phyloP scores from a whole-genome alignment of 2,888 invertebrate genomes.

The Folsomia candida region DNA sequence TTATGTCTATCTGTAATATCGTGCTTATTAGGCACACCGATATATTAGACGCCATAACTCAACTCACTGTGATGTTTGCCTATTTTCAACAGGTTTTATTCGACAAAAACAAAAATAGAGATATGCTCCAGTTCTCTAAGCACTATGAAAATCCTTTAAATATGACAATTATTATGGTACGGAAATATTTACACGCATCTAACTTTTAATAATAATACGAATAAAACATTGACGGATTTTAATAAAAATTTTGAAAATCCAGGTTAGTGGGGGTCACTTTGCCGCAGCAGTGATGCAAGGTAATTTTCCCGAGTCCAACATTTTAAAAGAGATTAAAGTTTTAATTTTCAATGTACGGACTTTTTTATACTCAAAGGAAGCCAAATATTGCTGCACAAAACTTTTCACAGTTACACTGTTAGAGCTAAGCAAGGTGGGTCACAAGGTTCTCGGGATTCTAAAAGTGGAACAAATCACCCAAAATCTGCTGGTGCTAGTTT shows the following conservation, averaged over 20 bases:
- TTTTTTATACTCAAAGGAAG: not conserved
- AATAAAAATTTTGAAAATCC: constrained; percentile 53
- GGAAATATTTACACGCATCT: too few species aligned
- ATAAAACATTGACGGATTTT: constrained; percentile 53
- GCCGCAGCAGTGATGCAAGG: constrained; percentile 69
- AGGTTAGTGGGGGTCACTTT: constrained; percentile 83
- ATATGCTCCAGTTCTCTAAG: too few species aligned
- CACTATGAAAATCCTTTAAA: too few species aligned
- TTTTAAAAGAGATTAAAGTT: constrained; percentile 1
- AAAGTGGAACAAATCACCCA: constrained; percentile 62
- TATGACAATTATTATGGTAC: too few species aligned
- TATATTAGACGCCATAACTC: too few species aligned
- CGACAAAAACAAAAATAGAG: too few species aligned
- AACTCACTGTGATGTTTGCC: too few species aligned
- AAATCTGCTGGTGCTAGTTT: constrained; percentile 79
- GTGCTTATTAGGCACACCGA: too few species aligned
- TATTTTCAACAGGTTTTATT: too few species aligned
- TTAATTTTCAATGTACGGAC: too few species aligned
- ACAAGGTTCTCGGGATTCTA: constrained; percentile 67
- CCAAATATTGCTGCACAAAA: constrained; percentile 64
- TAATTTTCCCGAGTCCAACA: constrained; percentile 25
- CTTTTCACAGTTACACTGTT: constrained; percentile 80
- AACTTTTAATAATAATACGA: too few species aligned
- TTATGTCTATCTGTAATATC: too few species aligned
- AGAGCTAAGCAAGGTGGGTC: constrained; percentile 78